Base-by-base conservation (phyloP, 2,113 vertebrate genomes). In the Cettia cetti region DNA sequence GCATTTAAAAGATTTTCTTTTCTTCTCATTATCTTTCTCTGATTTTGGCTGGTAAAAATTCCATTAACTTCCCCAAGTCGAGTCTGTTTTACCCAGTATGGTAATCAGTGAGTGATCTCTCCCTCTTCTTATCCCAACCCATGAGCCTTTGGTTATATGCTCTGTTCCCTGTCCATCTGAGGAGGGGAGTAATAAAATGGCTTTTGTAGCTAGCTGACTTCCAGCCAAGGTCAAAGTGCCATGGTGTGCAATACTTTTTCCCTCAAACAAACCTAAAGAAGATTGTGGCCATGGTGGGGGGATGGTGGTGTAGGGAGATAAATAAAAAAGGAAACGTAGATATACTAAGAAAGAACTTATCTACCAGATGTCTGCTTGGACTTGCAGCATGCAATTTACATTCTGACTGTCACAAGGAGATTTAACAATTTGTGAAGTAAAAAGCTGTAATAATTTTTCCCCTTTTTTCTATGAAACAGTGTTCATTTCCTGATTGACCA, bases 141-240 rank as follows among this genome's bases (percentile, higher is more conserved):
- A n/a, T 0, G 0, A 44, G 13, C 9, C 18, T 57, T 59, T 81
- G 13, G 2, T 39, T 44, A 28, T 19, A 50, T 24, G 31, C 19
- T 26, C 42, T 57, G 19, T 37, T 44, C 23, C 45, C 15, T 59
- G 33, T 52, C 33, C 77, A 45, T 15, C 10, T 66, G 60, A 65
- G 33, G 23, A 59, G 39, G 3, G 10, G 12, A 57, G 11, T 28
- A 27, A 37, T 20, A 44, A 35, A 65, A 20, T 28, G 22, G 12
- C 4, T 33, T 89, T 65, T 74, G 7, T 44, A 57, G 27, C 12
- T 22, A 39, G 3, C 18, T 66, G 35, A 26, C 11, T 50, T 72
- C 17, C 31, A 64, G 26, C 26, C 50, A 72, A 50, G 42, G 22
- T 50, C 44, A 81, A 65, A 44, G 18, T 3, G 12, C 15, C 15